A percentile compares a stretch with the other conserved stretches of the same genome.
phyloP scores from a whole-genome alignment of 1,140 invertebrate genomes.

The Psilanteris sp. region DNA sequence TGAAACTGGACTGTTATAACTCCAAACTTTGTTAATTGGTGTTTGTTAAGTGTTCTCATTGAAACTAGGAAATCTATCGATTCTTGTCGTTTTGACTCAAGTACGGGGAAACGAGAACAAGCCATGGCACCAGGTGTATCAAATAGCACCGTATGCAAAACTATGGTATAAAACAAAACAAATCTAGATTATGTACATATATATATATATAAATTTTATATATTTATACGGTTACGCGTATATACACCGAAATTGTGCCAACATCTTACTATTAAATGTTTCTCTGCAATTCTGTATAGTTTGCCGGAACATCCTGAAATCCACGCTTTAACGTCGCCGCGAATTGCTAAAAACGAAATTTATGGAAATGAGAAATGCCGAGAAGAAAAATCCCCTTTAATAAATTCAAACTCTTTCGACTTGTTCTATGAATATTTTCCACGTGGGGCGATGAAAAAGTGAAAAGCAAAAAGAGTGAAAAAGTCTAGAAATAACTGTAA shows the following conservation, averaged over 20 bases:
- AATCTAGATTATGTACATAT: conserved; percentile 3
- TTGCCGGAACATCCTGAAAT: conserved; percentile 16
- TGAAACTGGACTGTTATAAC: conserved; percentile 19
- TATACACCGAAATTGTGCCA: conserved; percentile 5
- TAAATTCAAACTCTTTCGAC: conserved; percentile 30
- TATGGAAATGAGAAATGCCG: conserved; percentile 32
- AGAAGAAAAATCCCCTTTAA: conserved; percentile 24
- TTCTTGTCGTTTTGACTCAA: conserved; percentile 41
- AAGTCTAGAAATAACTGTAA: neutral
- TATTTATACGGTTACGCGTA: too few relatives aligned
- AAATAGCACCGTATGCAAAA: conserved; percentile 44
- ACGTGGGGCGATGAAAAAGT: neutral
- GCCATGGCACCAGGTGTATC: conserved; percentile 32
- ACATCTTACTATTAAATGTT: conserved; percentile 26
- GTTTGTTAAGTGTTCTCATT: conserved; percentile 51
- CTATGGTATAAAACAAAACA: conserved; percentile 46
- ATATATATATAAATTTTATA: conserved; percentile 7
- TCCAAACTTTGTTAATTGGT: conserved; percentile 51
- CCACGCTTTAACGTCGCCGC: conserved; percentile 14
- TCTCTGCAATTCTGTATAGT: conserved; percentile 13
- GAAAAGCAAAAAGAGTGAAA: too few relatives aligned
- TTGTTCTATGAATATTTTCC: conserved; percentile 29
- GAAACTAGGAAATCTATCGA: conserved; percentile 37
- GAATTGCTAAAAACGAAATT: conserved; percentile 34
- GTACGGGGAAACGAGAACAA: conserved; percentile 25